Evolutionary conservation across 2,797 vertebrate genomes (phyloP).

Genomic region (Notoglanidium macrostoma): DNA sequence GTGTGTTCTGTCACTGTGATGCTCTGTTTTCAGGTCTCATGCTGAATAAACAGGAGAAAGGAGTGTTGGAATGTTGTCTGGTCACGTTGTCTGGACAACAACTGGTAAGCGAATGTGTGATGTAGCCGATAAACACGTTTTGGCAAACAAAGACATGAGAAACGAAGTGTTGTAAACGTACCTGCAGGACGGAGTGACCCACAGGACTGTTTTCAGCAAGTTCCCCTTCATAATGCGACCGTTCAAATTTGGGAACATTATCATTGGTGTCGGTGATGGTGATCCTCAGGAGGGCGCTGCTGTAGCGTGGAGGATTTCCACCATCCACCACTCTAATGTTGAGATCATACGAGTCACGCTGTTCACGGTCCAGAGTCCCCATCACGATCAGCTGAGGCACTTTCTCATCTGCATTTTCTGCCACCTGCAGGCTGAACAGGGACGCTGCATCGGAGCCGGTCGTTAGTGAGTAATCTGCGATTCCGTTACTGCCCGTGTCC

Average conservation of each 20-base stretch:
- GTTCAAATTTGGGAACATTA: slow-evolving; percentile 91
- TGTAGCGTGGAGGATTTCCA: slow-evolving; percentile 82
- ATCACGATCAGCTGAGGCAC: slow-evolving; percentile 93
- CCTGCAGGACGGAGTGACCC: slow-evolving; percentile 96
- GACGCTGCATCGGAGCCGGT: slow-evolving; percentile 82
- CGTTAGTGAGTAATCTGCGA: slow-evolving; percentile 87
- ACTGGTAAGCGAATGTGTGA: neutral
- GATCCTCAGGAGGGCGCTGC: slow-evolving; percentile 91
- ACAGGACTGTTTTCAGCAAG: slow-evolving; percentile 90
- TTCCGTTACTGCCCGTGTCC: slow-evolving; percentile 86
- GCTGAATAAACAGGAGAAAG: neutral
- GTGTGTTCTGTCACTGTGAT: neutral
- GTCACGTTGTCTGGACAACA: neutral
- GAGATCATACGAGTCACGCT: slow-evolving; percentile 94
- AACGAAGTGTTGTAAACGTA: slow-evolving; percentile 51
- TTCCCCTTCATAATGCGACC: slow-evolving; percentile 85
- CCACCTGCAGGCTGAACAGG: slow-evolving; percentile 92
- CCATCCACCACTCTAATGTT: slow-evolving; percentile 94
- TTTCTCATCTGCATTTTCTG: slow-evolving; percentile 89
- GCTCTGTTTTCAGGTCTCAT: neutral
- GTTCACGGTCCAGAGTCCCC: slow-evolving; percentile 92
- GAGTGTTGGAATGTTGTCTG: neutral
- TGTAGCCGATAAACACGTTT: neutral
- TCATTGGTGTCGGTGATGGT: slow-evolving; percentile 95
- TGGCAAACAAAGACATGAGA: no score